A percentile compares a stretch with the other conserved stretches of the same genome.
Evolutionary conservation across 2,888 invertebrate species (phyloP).

Genomic region (Epirrhoe alternata): DNA sequence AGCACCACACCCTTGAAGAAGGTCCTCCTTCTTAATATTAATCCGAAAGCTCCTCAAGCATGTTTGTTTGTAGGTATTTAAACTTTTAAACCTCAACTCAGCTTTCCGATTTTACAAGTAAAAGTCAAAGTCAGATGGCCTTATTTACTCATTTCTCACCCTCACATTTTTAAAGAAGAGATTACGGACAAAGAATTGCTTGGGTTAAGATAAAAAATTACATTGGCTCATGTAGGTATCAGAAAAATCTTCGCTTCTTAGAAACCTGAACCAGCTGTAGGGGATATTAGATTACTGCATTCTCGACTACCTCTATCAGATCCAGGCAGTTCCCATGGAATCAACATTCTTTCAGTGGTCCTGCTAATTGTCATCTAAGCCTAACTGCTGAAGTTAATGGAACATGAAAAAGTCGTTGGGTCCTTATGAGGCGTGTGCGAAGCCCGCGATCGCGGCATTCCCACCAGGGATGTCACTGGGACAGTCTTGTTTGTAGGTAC

Average conservation of each 20-base stretch:
- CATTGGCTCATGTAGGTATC: not conserved
- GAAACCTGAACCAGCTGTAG: not conserved
- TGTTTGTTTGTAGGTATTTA: not conserved
- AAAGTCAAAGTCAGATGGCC: not conserved
- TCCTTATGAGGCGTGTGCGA: conserved; percentile 74
- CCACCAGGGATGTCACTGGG: conserved; percentile 46
- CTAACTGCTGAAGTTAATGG: conserved; percentile 53
- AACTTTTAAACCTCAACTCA: not conserved
- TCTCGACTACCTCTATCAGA: conserved; percentile 20
- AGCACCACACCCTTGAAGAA: conserved; percentile 7
- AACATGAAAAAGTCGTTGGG: conserved; percentile 60
- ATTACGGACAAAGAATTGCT: too few species aligned
- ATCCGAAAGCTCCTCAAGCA: not conserved
- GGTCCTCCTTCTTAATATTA: not conserved
- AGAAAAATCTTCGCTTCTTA: not conserved
- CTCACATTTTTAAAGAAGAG: too few species aligned
- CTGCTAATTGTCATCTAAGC: conserved; percentile 57
- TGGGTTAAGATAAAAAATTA: not conserved
- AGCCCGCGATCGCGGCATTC: conserved; percentile 69
- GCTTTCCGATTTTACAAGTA: not conserved
- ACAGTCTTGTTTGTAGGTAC: not conserved
- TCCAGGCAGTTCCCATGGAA: conserved; percentile 37
- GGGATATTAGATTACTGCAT: conserved; percentile 4
- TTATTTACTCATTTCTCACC: not conserved
- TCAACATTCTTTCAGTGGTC: conserved; percentile 41